These are phyloP conservation scores for Theretra japonica DNA, from an alignment of 2,888 invertebrate genomes.

Conservation along the genomic window DNA sequence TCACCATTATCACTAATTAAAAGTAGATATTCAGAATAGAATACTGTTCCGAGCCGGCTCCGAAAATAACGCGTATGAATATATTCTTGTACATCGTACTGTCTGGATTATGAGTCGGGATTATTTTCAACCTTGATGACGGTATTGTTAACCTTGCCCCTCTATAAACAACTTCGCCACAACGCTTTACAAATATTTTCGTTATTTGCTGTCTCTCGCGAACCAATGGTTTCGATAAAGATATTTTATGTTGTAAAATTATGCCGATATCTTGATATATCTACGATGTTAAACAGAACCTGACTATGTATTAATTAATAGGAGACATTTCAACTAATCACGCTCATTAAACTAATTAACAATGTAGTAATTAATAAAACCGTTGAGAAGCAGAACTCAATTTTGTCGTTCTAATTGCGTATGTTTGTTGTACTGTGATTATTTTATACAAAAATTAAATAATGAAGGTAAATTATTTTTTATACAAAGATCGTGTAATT, in stretches of 20 bases:
- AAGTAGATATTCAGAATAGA: not conserved
- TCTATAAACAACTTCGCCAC: conserved; percentile 69
- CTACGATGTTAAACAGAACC: not conserved
- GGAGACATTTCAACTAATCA: not conserved
- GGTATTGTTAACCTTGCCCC: conserved; percentile 77
- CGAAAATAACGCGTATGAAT: conserved; percentile 40
- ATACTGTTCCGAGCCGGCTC: not conserved
- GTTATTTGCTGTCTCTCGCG: conserved; percentile 47
- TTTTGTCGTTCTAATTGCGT: not conserved
- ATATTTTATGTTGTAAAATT: not conserved
- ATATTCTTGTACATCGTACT: conserved; percentile 60
- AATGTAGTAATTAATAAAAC: not conserved
- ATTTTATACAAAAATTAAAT: not conserved
- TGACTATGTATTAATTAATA: not conserved
- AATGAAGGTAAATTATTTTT: conserved; percentile 5
- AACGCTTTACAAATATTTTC: conserved; percentile 55
- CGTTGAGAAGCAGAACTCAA: not conserved
- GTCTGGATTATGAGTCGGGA: conserved; percentile 64
- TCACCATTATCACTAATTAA: not conserved
- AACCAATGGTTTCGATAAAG: not conserved
- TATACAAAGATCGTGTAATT: conserved; percentile 42
- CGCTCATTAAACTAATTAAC: conserved; percentile 16
- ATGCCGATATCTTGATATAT: not conserved
- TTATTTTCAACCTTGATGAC: conserved; percentile 80
- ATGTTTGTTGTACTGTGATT: not conserved